Base-by-base conservation (phyloP, 2,888 invertebrate genomes). In the Acanthococcus lagerstroemiae region DNA sequence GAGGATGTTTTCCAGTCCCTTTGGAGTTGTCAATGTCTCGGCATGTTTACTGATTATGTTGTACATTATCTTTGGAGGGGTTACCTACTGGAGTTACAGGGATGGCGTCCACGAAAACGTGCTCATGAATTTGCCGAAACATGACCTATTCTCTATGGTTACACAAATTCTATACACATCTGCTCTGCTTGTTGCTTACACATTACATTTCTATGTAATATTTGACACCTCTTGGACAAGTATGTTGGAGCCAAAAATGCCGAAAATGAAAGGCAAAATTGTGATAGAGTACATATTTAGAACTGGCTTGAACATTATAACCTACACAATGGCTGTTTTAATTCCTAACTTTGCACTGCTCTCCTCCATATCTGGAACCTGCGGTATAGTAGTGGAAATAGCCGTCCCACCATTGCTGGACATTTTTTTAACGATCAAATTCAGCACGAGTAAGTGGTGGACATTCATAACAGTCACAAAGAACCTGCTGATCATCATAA, bases 51-150 rank as follows among this genome's bases (percentile, higher is more conserved):
- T 95, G 67, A 84, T 90, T 2, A 74, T 83, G 7, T 76, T 95
- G 19, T 96, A 95, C 75, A 84, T 88, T 6, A 85, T 86, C 22
- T 85, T 92, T 80, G 95, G 95, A 1, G 83, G 95, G 66, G 88
- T 92, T 74, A 95, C 95, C 0, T 96, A 92, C 77, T 77, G 95
- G 52, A 85, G 86, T 70, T 95, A 88, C 73, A 95, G 95, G 0
- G 76, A 80, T 12, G 72, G 73, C 0, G 82, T 88, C 0, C 73
- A 80, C 61, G 93, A 90, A 61, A 90, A 89, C 72, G 89, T 96
- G 71, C 95, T 95, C 0, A 80, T 94, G 2, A 92, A 92, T 76
- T 78, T 96, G 67, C 86, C 88, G 0, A 6, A 25, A 4, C n/a
- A 52, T 7, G 37, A 30, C 30, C 19, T 22, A 12, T 4, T 61